These are phyloP conservation scores for Dicaeum eximium DNA, from an alignment of 2,113 vertebrate genomes.

Conservation along the genomic window DNA sequence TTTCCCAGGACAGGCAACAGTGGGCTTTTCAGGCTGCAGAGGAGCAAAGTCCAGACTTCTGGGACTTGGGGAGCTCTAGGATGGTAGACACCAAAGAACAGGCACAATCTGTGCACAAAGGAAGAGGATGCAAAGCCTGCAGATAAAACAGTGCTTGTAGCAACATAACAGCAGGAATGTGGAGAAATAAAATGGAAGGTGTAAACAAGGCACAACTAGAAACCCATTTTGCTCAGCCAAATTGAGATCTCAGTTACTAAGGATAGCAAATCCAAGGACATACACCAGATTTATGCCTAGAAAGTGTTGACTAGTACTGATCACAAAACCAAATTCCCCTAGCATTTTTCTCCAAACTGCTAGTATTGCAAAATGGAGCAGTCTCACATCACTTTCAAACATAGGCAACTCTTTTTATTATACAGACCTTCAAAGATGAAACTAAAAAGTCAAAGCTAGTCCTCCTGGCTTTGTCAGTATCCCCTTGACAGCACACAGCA, in stretches of 20 bases:
- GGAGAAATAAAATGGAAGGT: neutral
- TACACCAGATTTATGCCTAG: neutral
- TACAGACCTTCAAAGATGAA: neutral
- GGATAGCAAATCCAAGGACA: neutral
- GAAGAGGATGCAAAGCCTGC: neutral
- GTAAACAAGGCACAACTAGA: neutral
- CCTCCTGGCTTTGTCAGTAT: neutral
- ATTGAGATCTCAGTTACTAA: neutral
- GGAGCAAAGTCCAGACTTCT: neutral
- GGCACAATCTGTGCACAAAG: neutral
- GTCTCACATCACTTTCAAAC: neutral
- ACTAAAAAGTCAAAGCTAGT: neutral
- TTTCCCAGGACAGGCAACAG: neutral
- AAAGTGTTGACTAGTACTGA: neutral
- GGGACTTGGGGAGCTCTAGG: neutral
- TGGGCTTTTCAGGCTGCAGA: neutral
- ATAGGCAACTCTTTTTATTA: neutral
- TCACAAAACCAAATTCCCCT: neutral
- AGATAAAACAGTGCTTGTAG: neutral
- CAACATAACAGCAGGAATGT: rapidly evolving
- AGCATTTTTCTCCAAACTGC: neutral
- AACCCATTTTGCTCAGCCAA: neutral
- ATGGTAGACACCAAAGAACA: neutral
- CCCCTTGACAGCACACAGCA: neutral
- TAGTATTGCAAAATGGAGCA: neutral